These are phyloP conservation scores for Cheilosia soror DNA, from an alignment of 2,888 invertebrate genomes.

Conservation along the genomic window DNA sequence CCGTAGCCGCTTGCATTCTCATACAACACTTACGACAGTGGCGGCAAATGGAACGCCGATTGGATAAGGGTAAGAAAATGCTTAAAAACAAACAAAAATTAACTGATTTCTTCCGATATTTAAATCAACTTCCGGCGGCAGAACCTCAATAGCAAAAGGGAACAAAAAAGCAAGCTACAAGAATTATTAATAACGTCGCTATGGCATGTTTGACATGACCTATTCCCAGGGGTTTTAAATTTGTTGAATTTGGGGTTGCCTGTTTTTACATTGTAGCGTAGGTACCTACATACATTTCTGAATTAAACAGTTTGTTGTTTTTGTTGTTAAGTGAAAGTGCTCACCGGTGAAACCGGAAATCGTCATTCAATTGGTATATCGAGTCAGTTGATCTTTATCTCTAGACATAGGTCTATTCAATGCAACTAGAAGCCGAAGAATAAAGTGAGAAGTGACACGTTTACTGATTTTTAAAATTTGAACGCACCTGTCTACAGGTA, in stretches of 20 bases:
- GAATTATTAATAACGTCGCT: conserved; percentile 34
- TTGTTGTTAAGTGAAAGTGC: background rate
- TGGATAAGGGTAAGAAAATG: conserved; percentile 88
- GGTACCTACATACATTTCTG: conserved; percentile 1
- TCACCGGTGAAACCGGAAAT: conserved; percentile 22
- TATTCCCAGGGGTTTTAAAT: conserved; percentile 49
- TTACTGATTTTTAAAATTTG: conserved; percentile 18
- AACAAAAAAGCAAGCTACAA: conserved; percentile 37
- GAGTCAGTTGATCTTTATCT: conserved; percentile 38
- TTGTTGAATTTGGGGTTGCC: conserved; percentile 39
- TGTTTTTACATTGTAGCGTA: conserved; percentile 4
- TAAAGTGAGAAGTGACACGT: conserved; percentile 18
- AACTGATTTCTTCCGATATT: conserved; percentile 24
- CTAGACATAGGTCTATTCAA: conserved; percentile 5
- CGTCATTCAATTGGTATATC: conserved; percentile 33
- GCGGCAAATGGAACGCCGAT: conserved; percentile 90
- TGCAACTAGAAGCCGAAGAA: conserved; percentile 5
- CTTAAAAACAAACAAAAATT: background rate
- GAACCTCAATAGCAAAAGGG: conserved; percentile 42
- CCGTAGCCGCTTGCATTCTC: conserved; percentile 90
- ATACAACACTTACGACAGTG: conserved; percentile 92
- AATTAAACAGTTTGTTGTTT: background rate
- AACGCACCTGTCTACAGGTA: background rate
- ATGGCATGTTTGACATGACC: conserved; percentile 17
- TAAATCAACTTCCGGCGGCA: conserved; percentile 57